Evolutionary conservation across 2,797 vertebrate species (phyloP).

Genomic region (Ispidina picta): DNA sequence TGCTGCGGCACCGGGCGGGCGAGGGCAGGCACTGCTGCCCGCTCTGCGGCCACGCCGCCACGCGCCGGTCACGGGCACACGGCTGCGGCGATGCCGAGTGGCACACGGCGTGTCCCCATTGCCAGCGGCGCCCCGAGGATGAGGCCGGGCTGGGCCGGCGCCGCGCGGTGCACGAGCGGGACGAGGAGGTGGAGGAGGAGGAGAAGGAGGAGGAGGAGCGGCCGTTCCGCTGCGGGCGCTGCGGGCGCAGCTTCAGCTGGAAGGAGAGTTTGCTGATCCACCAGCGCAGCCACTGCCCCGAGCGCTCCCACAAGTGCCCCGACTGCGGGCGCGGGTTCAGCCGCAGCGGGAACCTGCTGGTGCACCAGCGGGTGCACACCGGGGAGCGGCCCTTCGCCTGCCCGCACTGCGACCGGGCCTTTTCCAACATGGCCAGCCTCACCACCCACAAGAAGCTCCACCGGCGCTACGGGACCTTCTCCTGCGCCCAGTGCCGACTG

Average conservation of each 20-base stretch:
- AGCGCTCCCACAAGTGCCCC: not conserved
- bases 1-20: constrained; percentile 23
- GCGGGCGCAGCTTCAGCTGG: constrained; percentile 18
- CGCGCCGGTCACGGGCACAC: not conserved
- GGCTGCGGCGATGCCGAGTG: too few relatives aligned
- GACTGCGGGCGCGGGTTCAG: too few relatives aligned
- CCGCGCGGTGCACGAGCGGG: not conserved
- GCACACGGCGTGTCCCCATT: not conserved
- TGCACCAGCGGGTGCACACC: too few relatives aligned
- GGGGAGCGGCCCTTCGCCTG: too few relatives aligned
- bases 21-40: not conserved
- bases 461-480: not conserved
- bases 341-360: too few relatives aligned
- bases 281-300: not conserved
- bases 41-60: not conserved
- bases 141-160: not conserved
- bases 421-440: too few relatives aligned
- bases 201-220: not conserved
- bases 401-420: too few relatives aligned
- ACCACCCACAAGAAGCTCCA: not conserved
- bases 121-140: not conserved
- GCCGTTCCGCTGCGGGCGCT: not conserved
- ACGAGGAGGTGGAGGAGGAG: too few relatives aligned
- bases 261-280: not conserved
- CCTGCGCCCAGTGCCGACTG: not conserved